Conservation (phyloP, 1,140 invertebrate genomes). For the Zaprionus lachaisei region DNA sequence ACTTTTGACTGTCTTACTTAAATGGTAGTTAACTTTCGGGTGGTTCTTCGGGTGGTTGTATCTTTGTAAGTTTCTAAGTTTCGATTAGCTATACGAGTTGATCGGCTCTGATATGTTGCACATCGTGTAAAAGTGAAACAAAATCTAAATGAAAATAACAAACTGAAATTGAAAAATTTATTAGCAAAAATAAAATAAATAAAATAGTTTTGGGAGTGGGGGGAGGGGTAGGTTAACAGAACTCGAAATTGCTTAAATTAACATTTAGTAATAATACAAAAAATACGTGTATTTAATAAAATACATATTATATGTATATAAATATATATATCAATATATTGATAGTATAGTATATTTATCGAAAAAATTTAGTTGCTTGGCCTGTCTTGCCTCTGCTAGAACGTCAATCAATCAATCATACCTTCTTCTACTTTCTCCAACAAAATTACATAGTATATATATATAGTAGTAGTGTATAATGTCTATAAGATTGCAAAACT, state of each 20-base stretch:
- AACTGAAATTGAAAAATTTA: conserved; percentile 61
- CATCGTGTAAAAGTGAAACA: conserved; percentile 13
- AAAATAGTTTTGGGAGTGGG: conserved; percentile 46
- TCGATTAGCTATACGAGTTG: conserved; percentile 50
- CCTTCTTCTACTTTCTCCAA: conserved; percentile 14
- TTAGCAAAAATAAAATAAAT: conserved; percentile 77
- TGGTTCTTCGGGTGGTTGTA: conserved; percentile 63
- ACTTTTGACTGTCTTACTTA: conserved; percentile 59
- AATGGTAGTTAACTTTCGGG: conserved; percentile 61
- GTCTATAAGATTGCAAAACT: conserved; percentile 65
- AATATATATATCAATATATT: conserved; percentile 47
- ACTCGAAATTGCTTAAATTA: conserved; percentile 68
- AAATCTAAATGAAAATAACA: conserved; percentile 20
- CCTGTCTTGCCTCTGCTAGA: conserved; percentile 9
- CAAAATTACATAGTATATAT: conserved; percentile 13
- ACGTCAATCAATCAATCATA: conserved; percentile 9
- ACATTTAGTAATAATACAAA: conserved; percentile 77
- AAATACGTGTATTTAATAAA: conserved; percentile 73
- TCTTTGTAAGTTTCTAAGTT: conserved; percentile 57
- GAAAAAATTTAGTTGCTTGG: conserved; percentile 56
- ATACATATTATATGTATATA: conserved; percentile 63
- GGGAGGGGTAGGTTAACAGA: conserved; percentile 56
- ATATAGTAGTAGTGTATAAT: not conserved
- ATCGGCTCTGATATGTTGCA: conserved; percentile 55
- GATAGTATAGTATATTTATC: conserved; percentile 34